A percentile compares a stretch with the other conserved stretches of the same genome.
Evolutionary conservation across 2,113 vertebrate genomes (phyloP).

Genomic region (Mormyrus iriodes): DNA sequence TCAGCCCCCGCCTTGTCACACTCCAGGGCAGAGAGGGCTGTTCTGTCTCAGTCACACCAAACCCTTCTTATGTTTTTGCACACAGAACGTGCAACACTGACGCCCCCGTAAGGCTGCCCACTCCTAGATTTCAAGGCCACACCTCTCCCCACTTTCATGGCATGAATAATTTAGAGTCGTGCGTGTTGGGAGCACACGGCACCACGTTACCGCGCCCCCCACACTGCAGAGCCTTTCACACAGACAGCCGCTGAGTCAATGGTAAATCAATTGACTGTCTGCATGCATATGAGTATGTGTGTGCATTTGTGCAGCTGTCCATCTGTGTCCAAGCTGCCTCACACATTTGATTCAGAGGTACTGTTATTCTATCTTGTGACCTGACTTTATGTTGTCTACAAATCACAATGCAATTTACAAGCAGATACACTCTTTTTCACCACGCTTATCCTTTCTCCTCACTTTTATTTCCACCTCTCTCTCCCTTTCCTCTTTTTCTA

Average conservation of each 20-base stretch:
- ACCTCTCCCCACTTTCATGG: not conserved
- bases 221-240: not conserved
- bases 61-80: not conserved
- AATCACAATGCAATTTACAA: too few species aligned
- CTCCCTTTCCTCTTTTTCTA: conserved; percentile 21
- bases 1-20: not conserved
- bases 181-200: not conserved
- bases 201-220: not conserved
- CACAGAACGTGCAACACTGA: not conserved
- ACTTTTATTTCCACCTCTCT: not conserved
- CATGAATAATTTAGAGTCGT: not conserved
- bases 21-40: not conserved
- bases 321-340: not conserved
- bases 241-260: not conserved
- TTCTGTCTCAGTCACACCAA: not conserved
- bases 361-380: not conserved
- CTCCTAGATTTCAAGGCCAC: not conserved
- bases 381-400: not conserved
- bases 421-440: not conserved
- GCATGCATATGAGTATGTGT: not conserved
- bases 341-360: not conserved
- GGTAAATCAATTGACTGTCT: not conserved
- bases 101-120: not conserved
- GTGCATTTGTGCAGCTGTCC: not conserved
- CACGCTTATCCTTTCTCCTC: not conserved